phyloP scores from a whole-genome alignment of 2,888 invertebrate genomes.

The Asteroscopus sphinx region DNA sequence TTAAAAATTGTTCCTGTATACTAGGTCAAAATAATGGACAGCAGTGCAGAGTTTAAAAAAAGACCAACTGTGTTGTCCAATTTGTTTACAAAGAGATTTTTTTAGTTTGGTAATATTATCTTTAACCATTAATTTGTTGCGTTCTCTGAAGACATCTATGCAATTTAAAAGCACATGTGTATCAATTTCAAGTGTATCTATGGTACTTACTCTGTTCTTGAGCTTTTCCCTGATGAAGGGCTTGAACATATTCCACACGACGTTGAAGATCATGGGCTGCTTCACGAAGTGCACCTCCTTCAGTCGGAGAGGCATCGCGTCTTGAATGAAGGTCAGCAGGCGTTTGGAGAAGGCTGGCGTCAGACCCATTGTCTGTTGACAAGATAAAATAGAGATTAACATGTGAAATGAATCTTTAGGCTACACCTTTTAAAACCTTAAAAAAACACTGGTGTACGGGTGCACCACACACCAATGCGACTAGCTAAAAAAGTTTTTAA shows the following conservation, averaged over 20 bases:
- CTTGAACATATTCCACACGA: slow-evolving; percentile 96
- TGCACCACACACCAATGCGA: too few relatives aligned
- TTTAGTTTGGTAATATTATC: too few relatives aligned
- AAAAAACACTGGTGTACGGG: too few relatives aligned
- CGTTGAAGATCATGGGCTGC: slow-evolving; percentile 95
- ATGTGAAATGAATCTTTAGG: background rate
- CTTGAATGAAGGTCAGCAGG: slow-evolving; percentile 95
- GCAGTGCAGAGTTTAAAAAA: too few relatives aligned
- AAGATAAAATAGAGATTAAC: slow-evolving; percentile 11
- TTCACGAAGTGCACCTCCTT: slow-evolving; percentile 96
- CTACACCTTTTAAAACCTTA: background rate
- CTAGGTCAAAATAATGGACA: too few relatives aligned
- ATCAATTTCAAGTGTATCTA: background rate
- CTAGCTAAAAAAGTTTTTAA: too few relatives aligned
- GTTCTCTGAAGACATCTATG: too few relatives aligned
- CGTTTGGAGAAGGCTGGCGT: slow-evolving; percentile 94
- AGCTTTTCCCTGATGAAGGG: slow-evolving; percentile 95
- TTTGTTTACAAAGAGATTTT: too few relatives aligned
- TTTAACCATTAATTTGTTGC: too few relatives aligned
- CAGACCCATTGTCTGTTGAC: slow-evolving; percentile 90
- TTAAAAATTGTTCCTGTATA: too few relatives aligned
- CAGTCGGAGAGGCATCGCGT: slow-evolving; percentile 95
- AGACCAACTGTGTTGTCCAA: too few relatives aligned
- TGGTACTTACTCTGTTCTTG: slow-evolving; percentile 91
- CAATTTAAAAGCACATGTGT: too few relatives aligned